phyloP scores from a whole-genome alignment of 2,888 invertebrate genomes.

The Caenorhabditis sp. region DNA sequence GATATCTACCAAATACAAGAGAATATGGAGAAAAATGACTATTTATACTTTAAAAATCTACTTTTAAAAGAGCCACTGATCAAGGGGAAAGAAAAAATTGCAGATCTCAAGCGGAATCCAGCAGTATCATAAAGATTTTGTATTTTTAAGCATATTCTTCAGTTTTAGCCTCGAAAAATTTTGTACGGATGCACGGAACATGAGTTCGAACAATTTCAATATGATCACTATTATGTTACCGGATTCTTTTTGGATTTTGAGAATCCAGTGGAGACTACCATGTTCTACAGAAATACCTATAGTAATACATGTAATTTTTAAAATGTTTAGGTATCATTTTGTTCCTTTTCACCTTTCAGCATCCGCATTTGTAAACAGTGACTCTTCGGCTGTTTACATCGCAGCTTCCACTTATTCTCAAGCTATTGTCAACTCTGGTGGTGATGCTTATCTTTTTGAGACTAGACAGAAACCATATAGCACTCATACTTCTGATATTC shows the following conservation, averaged over 20 bases:
- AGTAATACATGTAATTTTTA: background rate
- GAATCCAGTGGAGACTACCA: conserved; percentile 24
- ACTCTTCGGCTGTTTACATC: conserved; percentile 22
- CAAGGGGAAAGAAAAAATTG: background rate
- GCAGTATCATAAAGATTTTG: background rate
- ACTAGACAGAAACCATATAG: conserved; percentile 40
- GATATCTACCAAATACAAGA: conserved; percentile 2
- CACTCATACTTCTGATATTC: conserved; percentile 53
- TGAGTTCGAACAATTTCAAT: conserved; percentile 18
- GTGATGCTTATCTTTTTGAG: conserved; percentile 31
- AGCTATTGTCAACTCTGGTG: conserved; percentile 23
- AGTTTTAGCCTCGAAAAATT: conserved; percentile 25
- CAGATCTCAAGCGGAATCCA: conserved; percentile 5
- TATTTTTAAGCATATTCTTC: background rate
- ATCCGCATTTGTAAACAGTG: background rate
- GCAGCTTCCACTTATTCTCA: conserved; percentile 23
- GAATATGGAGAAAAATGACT: conserved; percentile 16
- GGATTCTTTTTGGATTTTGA: conserved; percentile 36
- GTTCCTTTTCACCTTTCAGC: too few species aligned
- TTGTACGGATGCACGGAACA: conserved; percentile 26
- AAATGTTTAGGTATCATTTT: too few species aligned
- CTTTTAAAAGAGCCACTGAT: conserved; percentile 9
- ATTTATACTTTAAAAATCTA: conserved; percentile 3
- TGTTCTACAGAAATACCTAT: conserved; percentile 1
- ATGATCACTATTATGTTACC: conserved; percentile 1